These are phyloP conservation scores for Caerostris extrusa DNA, from an alignment of 1,140 invertebrate genomes.

Conservation along the genomic window DNA sequence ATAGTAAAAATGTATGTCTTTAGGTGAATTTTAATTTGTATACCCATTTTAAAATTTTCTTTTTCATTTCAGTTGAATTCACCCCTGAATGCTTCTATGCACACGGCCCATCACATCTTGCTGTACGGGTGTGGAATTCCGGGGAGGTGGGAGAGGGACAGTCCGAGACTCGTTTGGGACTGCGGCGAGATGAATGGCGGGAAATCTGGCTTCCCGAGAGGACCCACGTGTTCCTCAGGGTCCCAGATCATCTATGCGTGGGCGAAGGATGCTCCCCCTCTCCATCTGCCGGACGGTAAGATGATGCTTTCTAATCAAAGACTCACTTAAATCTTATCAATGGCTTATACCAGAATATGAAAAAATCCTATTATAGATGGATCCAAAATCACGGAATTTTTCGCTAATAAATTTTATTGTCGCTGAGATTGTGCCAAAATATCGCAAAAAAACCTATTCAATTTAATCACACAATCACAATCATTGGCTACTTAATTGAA, in stretches of 20 bases:
- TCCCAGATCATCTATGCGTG: conserved; percentile 96
- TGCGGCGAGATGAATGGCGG: conserved; percentile 93
- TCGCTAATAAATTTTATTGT: too few relatives aligned
- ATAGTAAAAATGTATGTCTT: not conserved
- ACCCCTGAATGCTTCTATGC: conserved; percentile 95
- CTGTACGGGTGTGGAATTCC: conserved; percentile 95
- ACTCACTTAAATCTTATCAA: too few relatives aligned
- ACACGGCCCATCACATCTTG: conserved; percentile 97
- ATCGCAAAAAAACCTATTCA: too few relatives aligned
- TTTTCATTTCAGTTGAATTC: conserved; percentile 89
- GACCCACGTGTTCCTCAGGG: conserved; percentile 80
- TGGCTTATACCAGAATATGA: too few relatives aligned
- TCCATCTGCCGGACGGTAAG: conserved; percentile 90
- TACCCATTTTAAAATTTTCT: not conserved
- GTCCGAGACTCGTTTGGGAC: conserved; percentile 88
- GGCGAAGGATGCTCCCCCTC: conserved; percentile 95
- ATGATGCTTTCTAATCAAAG: not conserved
- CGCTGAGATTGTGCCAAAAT: too few relatives aligned
- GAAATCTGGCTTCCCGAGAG: conserved; percentile 78
- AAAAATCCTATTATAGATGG: too few relatives aligned
- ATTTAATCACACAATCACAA: too few relatives aligned
- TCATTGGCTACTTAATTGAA: too few relatives aligned
- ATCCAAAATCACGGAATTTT: too few relatives aligned
- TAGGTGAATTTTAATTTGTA: too few relatives aligned
- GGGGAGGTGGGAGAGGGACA: conserved; percentile 86